A percentile compares a stretch with the other conserved stretches of the same genome.
Conservation (phyloP, 2,888 invertebrate genomes). For the Monoplex corrugatus region DNA sequence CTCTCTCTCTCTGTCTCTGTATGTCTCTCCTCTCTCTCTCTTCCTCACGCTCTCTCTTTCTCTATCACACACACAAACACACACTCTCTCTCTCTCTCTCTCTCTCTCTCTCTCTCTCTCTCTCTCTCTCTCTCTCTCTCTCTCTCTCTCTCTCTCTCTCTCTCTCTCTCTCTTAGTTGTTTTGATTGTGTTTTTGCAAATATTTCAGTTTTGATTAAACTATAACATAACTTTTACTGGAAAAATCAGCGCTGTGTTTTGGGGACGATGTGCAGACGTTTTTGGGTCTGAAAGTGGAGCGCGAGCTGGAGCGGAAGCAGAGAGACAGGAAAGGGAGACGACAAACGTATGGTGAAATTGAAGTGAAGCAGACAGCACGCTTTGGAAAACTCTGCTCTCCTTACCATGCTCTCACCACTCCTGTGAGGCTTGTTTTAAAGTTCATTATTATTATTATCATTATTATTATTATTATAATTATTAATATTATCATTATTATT, state of each 20-base stretch:
- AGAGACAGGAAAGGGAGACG: slow-evolving; percentile 70
- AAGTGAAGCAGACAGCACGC: slow-evolving; percentile 70
- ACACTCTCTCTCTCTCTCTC: not conserved
- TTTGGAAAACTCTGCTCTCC: slow-evolving; percentile 78
- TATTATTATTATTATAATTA: not conserved
- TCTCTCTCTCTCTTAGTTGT: not conserved
- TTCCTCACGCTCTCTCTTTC: not conserved
- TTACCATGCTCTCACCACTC: slow-evolving; percentile 74
- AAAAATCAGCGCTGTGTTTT: not conserved
- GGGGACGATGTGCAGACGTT: slow-evolving; percentile 68
- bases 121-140: not conserved
- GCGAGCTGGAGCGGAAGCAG: slow-evolving; percentile 72
- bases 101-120: slow-evolving; percentile 23
- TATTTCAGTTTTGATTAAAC: not conserved
- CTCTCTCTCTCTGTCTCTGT: no score
- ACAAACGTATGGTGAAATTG: slow-evolving; percentile 71
- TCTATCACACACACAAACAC: not conserved
- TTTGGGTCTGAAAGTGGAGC: slow-evolving; percentile 74
- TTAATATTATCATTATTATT: not conserved
- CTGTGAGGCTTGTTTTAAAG: slow-evolving; percentile 59
- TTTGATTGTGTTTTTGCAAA: no score
- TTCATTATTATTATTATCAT: not conserved
- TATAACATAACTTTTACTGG: not conserved
- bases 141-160: not conserved
- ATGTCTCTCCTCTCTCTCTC: not conserved